Evolutionary conservation across 2,797 vertebrate species (phyloP).

Genomic region (Odontamblyopus rebecca): DNA sequence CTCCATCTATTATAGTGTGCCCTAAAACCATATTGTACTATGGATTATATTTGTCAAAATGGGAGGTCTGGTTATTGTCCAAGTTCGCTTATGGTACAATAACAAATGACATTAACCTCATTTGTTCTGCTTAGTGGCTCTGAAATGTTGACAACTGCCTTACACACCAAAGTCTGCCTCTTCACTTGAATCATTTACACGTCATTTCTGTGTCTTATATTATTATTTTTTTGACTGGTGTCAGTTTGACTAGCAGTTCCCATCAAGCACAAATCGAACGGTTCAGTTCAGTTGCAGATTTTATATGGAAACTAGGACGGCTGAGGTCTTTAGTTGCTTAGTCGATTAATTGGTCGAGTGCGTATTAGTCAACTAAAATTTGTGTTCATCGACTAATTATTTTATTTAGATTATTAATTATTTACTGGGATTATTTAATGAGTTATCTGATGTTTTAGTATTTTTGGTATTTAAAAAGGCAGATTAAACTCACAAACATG

Average conservation of each 20-base stretch:
- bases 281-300: background rate
- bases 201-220: background rate
- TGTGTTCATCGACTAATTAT: too few species aligned
- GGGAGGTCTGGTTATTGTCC: conserved; percentile 11
- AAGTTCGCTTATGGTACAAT: conserved; percentile 10
- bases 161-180: background rate
- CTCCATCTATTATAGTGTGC: conserved; percentile 14
- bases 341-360: too few species aligned
- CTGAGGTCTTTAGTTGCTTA: too few species aligned
- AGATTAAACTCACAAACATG: too few species aligned
- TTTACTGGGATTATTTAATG: too few species aligned
- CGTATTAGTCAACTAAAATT: too few species aligned
- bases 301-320: background rate
- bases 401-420: too few species aligned
- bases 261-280: conserved; percentile 8
- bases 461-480: too few species aligned
- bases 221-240: conserved; percentile 13
- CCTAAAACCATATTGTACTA: conserved; percentile 12
- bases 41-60: conserved; percentile 5
- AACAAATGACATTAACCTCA: conserved; percentile 18
- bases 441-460: too few species aligned
- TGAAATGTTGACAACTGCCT: conserved; percentile 1
- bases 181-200: background rate
- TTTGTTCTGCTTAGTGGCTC: conserved; percentile 7
- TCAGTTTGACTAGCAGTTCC: conserved; percentile 30